Percentiles rank a stretch among this genome's conserved stretches.
Conservation (phyloP, 2,888 invertebrate genomes). For the Charanyca ferruginea region DNA sequence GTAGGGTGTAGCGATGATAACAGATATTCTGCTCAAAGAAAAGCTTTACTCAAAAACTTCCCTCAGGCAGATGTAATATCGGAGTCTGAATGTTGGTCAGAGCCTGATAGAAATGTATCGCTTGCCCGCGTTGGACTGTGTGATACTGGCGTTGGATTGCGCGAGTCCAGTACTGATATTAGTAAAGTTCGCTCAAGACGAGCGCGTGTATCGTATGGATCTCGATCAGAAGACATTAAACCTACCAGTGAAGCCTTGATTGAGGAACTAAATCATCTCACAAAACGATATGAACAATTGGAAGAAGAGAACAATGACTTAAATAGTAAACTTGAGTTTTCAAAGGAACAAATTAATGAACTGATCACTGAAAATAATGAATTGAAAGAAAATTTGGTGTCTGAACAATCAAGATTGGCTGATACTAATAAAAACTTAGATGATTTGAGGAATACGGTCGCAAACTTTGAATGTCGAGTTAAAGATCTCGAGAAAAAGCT, state of each 20-base stretch:
- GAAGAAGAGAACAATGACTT: slow-evolving; percentile 83
- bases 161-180: slow-evolving; percentile 79
- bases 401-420: slow-evolving; percentile 71
- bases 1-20: slow-evolving; percentile 78
- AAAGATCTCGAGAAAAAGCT: slow-evolving; percentile 80
- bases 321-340: slow-evolving; percentile 83
- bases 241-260: slow-evolving; percentile 90
- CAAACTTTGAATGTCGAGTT: slow-evolving; percentile 74
- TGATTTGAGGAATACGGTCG: slow-evolving; percentile 71
- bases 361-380: slow-evolving; percentile 76
- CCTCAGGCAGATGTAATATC: slow-evolving; percentile 84
- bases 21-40: slow-evolving; percentile 69
- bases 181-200: slow-evolving; percentile 82
- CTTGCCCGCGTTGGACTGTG: slow-evolving; percentile 94
- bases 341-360: slow-evolving; percentile 79
- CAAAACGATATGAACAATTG: slow-evolving; percentile 76
- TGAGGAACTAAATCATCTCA: slow-evolving; percentile 88
- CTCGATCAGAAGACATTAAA: slow-evolving; percentile 85
- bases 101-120: slow-evolving; percentile 96
- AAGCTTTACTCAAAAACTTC: slow-evolving; percentile 70
- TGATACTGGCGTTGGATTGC: slow-evolving; percentile 77
- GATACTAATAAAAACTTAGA: slow-evolving; percentile 78
- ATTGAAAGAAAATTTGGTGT: slow-evolving; percentile 72
- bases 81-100: slow-evolving; percentile 97
- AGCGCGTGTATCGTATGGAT: slow-evolving; percentile 84